Base-by-base conservation (phyloP, 1,140 invertebrate genomes). In the Euwallacea fornicatus region DNA sequence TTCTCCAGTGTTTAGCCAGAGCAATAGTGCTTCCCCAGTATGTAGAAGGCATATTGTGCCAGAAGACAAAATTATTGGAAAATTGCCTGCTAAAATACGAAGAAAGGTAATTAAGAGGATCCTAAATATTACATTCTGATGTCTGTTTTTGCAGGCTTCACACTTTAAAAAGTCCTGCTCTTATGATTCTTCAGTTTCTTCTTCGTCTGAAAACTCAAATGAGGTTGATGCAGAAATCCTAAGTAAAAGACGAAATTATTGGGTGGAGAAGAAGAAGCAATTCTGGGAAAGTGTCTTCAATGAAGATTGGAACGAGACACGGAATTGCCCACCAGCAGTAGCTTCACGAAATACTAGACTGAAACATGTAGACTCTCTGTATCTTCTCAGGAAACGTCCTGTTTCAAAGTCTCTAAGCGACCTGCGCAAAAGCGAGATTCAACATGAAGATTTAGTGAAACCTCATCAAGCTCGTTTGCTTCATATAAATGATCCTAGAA, bases 1-100 rank as follows among this genome's bases (percentile, higher is more conserved):
- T 62, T 61, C 42, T 9, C 54, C 62, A 21, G 64, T 10, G 21
- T 16, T 41, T 43, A 41, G 58, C 15, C 10, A 70, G 21, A 54
- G 13, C 43, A 21, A 62, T 33, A 66, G 46, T 65, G 73, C 76
- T 78, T 76, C 75, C 71, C 73, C 76, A 74, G 74, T 78, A 78
- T 78, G 76, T 69, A 59, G 62, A 42, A 58, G 68, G 42, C 76
- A 76, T 78, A 78, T 74, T 76, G 76, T 60, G 41, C 65, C 69
- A 42, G 76, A 76, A 76, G 75, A 55, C 54, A 33, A 33, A 33
- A 4, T 33, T 33, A 33, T 33, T 33, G 21, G 21, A 33, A 33
- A 33, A 66, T 53, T 56, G 4, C 13, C 53, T 6, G 55, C 44
- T 44, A 42, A 43, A 7, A 42, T 56, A 66, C 43, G 33, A 16